phyloP scores from a whole-genome alignment of 2,888 invertebrate genomes.

The Cephus runcator region DNA sequence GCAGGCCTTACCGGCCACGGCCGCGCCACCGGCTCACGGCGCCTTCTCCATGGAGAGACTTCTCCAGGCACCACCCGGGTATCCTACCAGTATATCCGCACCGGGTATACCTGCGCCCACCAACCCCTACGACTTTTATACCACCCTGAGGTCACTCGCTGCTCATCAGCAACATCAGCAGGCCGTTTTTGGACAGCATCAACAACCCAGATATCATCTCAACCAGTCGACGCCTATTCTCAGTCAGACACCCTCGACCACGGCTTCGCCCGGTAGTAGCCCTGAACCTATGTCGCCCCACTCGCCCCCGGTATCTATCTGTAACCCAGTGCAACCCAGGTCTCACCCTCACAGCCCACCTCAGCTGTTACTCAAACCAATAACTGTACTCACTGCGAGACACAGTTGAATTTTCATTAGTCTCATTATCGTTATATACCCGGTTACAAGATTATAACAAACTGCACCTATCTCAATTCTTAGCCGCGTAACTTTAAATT shows the following conservation, averaged over 20 bases:
- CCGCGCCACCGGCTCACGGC: constrained; percentile 66
- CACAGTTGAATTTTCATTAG: constrained; percentile 52
- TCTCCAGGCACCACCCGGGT: constrained; percentile 48
- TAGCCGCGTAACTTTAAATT: background rate
- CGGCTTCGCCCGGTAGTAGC: constrained; percentile 66
- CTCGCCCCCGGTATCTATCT: constrained; percentile 63
- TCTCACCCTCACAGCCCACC: constrained; percentile 57
- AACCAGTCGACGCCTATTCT: constrained; percentile 37
- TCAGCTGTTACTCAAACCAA: constrained; percentile 60
- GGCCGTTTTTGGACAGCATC: constrained; percentile 48
- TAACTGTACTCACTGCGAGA: constrained; percentile 59
- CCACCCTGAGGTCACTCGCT: constrained; percentile 64
- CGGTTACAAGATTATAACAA: background rate
- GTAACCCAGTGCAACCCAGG: constrained; percentile 66
- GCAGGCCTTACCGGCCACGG: constrained; percentile 55
- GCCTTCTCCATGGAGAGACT: constrained; percentile 68
- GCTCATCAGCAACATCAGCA: constrained; percentile 64
- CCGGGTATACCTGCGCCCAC: constrained; percentile 44
- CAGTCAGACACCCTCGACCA: constrained; percentile 51
- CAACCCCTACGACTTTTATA: constrained; percentile 66
- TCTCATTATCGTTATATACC: background rate
- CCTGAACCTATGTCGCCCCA: constrained; percentile 67
- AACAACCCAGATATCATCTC: constrained; percentile 41
- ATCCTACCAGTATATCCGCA: constrained; percentile 31
- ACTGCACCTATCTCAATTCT: background rate